Conservation (phyloP, 2,797 vertebrate genomes). For the Leptatherina wallacei region DNA sequence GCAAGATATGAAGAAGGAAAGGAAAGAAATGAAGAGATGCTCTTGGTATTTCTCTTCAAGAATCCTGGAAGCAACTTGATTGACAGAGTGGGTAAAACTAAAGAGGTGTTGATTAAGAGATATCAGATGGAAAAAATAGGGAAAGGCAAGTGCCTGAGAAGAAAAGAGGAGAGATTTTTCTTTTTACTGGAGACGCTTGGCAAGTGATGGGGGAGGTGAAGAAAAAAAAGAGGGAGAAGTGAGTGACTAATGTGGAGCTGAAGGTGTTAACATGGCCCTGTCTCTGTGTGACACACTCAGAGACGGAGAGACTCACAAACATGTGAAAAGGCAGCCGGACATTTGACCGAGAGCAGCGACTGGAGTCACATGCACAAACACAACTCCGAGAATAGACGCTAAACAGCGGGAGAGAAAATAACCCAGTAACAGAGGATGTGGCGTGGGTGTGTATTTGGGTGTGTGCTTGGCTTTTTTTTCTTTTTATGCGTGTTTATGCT, state of each 20-base stretch:
- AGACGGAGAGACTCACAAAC: constrained; percentile 38
- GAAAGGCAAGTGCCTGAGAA: background rate
- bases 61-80: constrained; percentile 6
- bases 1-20: constrained; percentile 6
- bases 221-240: constrained; percentile 2
- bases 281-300: constrained; percentile 39
- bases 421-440: constrained; percentile 66
- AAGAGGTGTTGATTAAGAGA: constrained; percentile 35
- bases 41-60: constrained; percentile 26
- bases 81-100: constrained; percentile 18
- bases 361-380: constrained; percentile 76
- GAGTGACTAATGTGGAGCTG: constrained; percentile 27
- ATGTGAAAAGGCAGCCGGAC: constrained; percentile 57
- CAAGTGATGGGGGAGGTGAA: background rate
- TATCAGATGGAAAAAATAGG: background rate
- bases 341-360: constrained; percentile 58
- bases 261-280: constrained; percentile 38
- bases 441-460: constrained; percentile 1
- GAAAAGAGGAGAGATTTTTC: background rate
- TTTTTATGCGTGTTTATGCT: constrained; percentile 9
- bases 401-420: constrained; percentile 78
- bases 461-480: background rate
- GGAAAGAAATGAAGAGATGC: constrained; percentile 18
- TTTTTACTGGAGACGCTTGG: background rate
- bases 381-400: constrained; percentile 74